Conservation (phyloP, 2,888 invertebrate genomes). For the Andrena marginata region DNA sequence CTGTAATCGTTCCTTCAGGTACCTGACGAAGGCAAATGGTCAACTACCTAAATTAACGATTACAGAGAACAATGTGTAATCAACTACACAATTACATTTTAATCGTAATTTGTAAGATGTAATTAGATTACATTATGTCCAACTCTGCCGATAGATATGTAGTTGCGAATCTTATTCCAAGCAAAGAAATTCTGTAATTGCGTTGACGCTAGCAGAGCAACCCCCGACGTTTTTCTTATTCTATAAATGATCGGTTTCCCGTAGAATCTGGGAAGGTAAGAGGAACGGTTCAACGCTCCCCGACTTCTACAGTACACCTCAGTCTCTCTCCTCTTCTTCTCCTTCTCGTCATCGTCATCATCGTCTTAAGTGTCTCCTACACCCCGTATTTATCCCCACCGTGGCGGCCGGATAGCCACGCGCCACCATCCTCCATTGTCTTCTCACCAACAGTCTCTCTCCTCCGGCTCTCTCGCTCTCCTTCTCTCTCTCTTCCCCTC, state of each 20-base stretch:
- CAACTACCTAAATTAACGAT: too few relatives aligned
- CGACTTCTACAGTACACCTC: constrained; percentile 46
- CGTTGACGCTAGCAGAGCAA: background rate
- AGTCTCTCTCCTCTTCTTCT: constrained; percentile 50
- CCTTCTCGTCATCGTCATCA: constrained; percentile 62
- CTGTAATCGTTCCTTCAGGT: too few relatives aligned
- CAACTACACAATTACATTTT: too few relatives aligned
- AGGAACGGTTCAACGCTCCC: constrained; percentile 66
- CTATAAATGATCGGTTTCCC: constrained; percentile 47
- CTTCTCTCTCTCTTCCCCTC: background rate
- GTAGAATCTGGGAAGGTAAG: constrained; percentile 41
- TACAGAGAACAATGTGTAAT: too few relatives aligned
- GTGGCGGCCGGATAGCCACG: constrained; percentile 71
- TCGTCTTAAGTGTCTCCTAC: constrained; percentile 75
- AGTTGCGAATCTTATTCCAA: too few relatives aligned
- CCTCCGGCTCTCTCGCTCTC: constrained; percentile 39
- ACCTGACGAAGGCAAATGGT: too few relatives aligned
- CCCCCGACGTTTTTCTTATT: background rate
- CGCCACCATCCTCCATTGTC: constrained; percentile 78
- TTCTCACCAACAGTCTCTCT: constrained; percentile 67
- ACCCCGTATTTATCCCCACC: constrained; percentile 78
- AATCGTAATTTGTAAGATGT: too few relatives aligned
- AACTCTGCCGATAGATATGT: too few relatives aligned
- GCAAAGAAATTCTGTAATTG: background rate
- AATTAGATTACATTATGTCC: too few relatives aligned